phyloP scores from a whole-genome alignment of 2,797 vertebrate species.

The Falco biarmicus region DNA sequence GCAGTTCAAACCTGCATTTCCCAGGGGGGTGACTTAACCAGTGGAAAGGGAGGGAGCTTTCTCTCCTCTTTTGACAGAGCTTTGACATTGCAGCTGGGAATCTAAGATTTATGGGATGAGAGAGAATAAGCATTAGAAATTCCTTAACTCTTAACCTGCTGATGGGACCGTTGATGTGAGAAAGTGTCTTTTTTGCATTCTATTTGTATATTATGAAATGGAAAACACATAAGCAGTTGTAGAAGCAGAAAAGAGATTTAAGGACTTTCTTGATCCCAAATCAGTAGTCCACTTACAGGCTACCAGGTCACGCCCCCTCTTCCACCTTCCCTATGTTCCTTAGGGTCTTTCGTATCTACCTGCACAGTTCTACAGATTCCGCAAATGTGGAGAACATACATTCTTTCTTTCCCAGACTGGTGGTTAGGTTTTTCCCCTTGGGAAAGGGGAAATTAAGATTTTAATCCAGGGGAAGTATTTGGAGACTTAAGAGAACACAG shows the following conservation, averaged over 20 bases:
- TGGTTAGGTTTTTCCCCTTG: background rate
- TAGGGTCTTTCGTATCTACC: background rate
- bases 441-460: background rate
- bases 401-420: background rate
- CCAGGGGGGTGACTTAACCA: background rate
- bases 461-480: background rate
- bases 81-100: background rate
- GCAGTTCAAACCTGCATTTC: conserved; percentile 28
- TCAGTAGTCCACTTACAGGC: background rate
- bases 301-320: background rate
- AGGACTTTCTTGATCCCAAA: background rate
- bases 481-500: background rate
- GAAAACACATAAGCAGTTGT: background rate
- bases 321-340: background rate
- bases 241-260: background rate
- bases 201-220: background rate
- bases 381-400: background rate
- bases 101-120: background rate
- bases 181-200: background rate
- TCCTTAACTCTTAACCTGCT: background rate
- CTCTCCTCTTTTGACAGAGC: background rate
- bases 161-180: background rate
- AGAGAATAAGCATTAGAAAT: background rate
- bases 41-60: background rate
- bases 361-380: background rate